Conservation (phyloP, 2,113 vertebrate genomes). For the Peromyscus maniculatus region DNA sequence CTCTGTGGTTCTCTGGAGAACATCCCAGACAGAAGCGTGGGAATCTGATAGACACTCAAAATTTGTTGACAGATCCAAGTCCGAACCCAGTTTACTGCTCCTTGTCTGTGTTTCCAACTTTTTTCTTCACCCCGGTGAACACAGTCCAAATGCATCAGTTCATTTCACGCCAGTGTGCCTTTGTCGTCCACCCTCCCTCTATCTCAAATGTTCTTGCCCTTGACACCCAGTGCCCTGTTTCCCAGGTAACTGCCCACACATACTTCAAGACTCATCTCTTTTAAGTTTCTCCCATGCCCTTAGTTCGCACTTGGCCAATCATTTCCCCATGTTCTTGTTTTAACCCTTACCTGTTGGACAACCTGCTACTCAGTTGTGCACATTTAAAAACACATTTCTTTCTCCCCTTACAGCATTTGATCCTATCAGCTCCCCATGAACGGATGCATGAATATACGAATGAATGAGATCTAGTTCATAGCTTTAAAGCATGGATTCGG, state of each 20-base stretch:
- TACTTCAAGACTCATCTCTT: neutral
- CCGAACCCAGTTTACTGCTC: accelerated
- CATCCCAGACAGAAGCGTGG: neutral
- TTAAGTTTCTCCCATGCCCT: neutral
- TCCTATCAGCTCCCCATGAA: neutral
- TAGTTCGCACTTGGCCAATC: neutral
- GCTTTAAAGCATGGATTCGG: neutral
- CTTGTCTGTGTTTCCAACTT: neutral
- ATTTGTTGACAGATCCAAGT: neutral
- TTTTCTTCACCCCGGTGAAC: neutral
- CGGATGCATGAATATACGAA: neutral
- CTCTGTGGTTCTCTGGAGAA: neutral
- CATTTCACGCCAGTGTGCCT: neutral
- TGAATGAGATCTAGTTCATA: neutral
- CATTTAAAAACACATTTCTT: neutral
- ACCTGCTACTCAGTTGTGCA: neutral
- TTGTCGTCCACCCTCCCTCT: neutral
- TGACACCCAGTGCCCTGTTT: neutral
- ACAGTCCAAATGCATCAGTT: neutral
- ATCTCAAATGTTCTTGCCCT: neutral
- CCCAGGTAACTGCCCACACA: neutral
- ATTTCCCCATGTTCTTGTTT: neutral
- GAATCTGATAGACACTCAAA: neutral
- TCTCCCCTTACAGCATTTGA: neutral
- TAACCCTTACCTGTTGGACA: neutral